Base-by-base conservation (phyloP, 2,888 invertebrate species). In the Hylaea fasciaria region DNA sequence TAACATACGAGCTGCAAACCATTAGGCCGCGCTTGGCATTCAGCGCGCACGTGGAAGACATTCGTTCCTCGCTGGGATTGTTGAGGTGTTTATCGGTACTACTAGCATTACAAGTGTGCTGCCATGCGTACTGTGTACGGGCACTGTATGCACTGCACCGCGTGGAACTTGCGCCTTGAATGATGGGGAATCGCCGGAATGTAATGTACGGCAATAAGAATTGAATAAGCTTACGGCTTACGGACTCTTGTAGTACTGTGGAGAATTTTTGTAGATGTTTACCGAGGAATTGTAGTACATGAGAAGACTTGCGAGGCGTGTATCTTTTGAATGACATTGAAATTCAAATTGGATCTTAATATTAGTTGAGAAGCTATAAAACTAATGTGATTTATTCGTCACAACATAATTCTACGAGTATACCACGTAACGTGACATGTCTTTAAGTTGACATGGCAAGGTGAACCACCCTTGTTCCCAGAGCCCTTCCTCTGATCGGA, bases 381-480 rank as follows among this genome's bases (percentile, higher is more conserved):
- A n/a, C n/a, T n/a, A n/a, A n/a, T n/a, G n/a, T 22, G 22, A 3
- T 22, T 22, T 2, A 22, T 22, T 22, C 3, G 5, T 22, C 22
- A 22, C 22, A 22, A 22, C 22, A 22, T 22, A 22, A 3, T 2
- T 22, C 22, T 22, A 22, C 2, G 5, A 22, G n/a, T n/a, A n/a
- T n/a, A n/a, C n/a, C n/a, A 22, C 22, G 22, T 22, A 2, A 22
- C 22, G 5, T 22, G 22, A 22, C 22, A 22, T 3, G 22, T 22
- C 2, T 22, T 22, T 22, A 22, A 22, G 22, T 22, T 22, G 22
- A 22, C 22, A 22, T 22, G 52, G 29, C 54, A 40, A 45, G 35
- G 47, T 16, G 40, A 44, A 35, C 52, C 40, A 32, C 57, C 56
- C 54, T 32, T 44, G 22, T 53, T 56, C 56, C 48, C 10, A 16